Evolutionary conservation across 2,888 invertebrate genomes (phyloP).

Genomic region (Amphipoea lucens): DNA sequence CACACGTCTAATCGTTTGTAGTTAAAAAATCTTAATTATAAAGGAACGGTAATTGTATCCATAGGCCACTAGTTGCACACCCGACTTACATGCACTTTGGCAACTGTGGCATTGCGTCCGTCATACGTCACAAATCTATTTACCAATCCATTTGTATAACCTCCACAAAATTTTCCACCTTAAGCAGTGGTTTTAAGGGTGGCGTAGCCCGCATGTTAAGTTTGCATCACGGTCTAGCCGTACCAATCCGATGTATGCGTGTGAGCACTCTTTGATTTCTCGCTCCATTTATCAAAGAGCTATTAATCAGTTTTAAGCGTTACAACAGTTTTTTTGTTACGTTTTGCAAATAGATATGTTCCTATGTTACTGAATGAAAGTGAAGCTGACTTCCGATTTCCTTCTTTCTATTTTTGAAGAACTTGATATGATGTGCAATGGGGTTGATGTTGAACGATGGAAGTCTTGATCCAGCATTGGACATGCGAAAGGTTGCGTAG

Average conservation of each 20-base stretch:
- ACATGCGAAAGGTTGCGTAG: background rate
- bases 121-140: constrained; percentile 68
- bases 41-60: constrained; percentile 74
- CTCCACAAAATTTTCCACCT: constrained; percentile 42
- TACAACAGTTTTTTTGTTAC: constrained; percentile 76
- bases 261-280: constrained; percentile 81
- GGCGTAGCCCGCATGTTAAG: constrained; percentile 32
- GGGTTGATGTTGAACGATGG: background rate
- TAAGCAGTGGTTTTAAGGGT: constrained; percentile 45
- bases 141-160: constrained; percentile 48
- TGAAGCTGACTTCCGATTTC: constrained; percentile 52
- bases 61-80: constrained; percentile 73
- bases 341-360: constrained; percentile 59
- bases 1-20: constrained; percentile 46
- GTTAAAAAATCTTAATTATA: constrained; percentile 70
- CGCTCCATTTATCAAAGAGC: constrained; percentile 84
- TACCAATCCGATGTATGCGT: constrained; percentile 70
- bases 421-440: background rate
- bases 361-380: constrained; percentile 42
- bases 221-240: constrained; percentile 60
- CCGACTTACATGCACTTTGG: constrained; percentile 76
- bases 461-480: background rate
- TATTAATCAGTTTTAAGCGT: constrained; percentile 80
- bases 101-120: constrained; percentile 77
- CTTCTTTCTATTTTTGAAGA: background rate